Evolutionary conservation across 2,113 vertebrate species (phyloP).

Genomic region (Egretta garzetta): DNA sequence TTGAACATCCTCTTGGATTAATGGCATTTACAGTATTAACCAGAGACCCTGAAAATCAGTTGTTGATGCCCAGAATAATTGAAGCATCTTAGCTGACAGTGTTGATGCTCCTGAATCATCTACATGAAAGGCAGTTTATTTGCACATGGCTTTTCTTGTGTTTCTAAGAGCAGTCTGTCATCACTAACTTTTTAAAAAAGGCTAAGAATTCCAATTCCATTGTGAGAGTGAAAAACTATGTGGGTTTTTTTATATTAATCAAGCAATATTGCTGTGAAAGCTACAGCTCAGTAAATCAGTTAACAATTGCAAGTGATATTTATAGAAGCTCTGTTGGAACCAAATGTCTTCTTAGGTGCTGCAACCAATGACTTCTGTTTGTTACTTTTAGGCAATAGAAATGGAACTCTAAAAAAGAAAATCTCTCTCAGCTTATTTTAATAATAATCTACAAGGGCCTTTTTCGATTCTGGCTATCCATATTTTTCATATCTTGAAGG

Average conservation of each 20-base stretch:
- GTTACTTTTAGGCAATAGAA: background rate
- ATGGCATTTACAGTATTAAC: constrained; percentile 9
- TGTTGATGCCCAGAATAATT: background rate
- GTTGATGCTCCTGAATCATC: background rate
- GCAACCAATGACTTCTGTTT: background rate
- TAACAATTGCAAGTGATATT: background rate
- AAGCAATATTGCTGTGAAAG: background rate
- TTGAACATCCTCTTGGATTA: background rate
- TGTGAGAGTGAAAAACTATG: background rate
- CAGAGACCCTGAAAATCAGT: background rate
- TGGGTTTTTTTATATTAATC: background rate
- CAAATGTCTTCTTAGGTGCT: background rate
- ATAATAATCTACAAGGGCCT: background rate
- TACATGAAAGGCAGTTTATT: background rate
- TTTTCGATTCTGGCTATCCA: background rate
- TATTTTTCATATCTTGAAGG: background rate
- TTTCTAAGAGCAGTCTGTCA: background rate
- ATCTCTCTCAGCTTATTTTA: background rate
- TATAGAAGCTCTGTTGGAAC: background rate
- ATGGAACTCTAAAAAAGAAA: background rate
- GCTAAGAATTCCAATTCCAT: background rate
- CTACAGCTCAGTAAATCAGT: background rate
- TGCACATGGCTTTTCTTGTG: background rate
- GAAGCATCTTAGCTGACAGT: background rate
- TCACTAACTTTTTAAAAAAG: background rate